Evolutionary conservation across 2,888 invertebrate genomes (phyloP).

Genomic region (Sericinus montela): DNA sequence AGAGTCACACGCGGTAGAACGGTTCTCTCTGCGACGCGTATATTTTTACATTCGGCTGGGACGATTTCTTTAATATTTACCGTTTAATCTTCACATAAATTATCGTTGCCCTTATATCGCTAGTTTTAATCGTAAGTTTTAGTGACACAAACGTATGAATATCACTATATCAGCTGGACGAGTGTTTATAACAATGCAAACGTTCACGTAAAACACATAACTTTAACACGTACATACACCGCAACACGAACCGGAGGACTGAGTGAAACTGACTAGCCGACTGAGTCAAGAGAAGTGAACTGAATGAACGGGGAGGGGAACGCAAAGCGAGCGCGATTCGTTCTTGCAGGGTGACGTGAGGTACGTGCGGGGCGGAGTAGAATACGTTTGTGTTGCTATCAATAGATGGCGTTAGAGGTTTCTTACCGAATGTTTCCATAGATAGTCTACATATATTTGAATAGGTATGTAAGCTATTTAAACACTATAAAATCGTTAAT

Average conservation of each 20-base stretch:
- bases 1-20: constrained; percentile 66
- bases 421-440: neutral
- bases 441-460: too few species aligned
- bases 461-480: too few species aligned
- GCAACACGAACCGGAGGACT: constrained; percentile 59
- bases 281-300: constrained; percentile 38
- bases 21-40: constrained; percentile 64
- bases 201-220: constrained; percentile 38
- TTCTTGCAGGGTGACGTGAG: too few species aligned
- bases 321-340: too few species aligned
- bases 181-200: constrained; percentile 68
- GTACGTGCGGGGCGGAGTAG: too few species aligned
- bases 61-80: constrained; percentile 57
- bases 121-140: constrained; percentile 21
- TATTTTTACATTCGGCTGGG: constrained; percentile 70
- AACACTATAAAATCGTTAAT: too few species aligned
- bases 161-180: constrained; percentile 71
- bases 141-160: constrained; percentile 35
- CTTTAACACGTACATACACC: constrained; percentile 28
- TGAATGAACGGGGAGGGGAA: constrained; percentile 57
- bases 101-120: constrained; percentile 28
- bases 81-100: constrained; percentile 35
- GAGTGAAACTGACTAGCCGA: constrained; percentile 50
- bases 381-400: constrained; percentile 19
- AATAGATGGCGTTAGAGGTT: constrained; percentile 56